Evolutionary conservation across 2,113 vertebrate species (phyloP), one percentile per base, ranked within the genome.

Genomic region (Carassius carassius): DNA sequence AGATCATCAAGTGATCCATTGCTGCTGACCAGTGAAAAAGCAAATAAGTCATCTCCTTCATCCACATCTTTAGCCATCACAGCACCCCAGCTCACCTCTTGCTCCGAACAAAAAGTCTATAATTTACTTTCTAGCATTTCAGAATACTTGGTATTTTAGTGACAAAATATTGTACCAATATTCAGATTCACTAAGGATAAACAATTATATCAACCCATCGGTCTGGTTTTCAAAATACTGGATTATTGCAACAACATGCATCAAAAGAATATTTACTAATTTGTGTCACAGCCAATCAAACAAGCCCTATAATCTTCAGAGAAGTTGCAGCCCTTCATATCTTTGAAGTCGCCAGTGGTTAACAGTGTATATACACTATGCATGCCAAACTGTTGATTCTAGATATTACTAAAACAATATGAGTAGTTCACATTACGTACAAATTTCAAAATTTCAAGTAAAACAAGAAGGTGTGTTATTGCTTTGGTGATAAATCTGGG

Each of bases 1-100:
- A 99, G 92, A 99, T 99, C 89, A 99, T 99, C 91, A 99, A 99
- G 95, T 99, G 97, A 95, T 85, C 84, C 23, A 83, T 8, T 80
- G n/a, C 62, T 89, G 23, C 41, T 29, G 56, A 81, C 49, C 29
- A 21, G 73, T 23, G 79, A 78, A 81, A 81, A 63, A 51, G 44
- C 65, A 78, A 82, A 81, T 21, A 77, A 54, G 8, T 65, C 60
- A 76, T 37, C 25, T 62, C 13, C 67, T 23, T 78, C 81, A 76
- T 72, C 60, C 70, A 84, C 70, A 81, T 67, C 62, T 10, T 63
- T 74, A 41, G 60, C 37, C 47, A 60, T 83, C 62, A 86, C 32
- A 76, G 82, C 58, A 83, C 78, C 74, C 44, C 62, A 75, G 37
- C 81, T 56, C 49, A 74, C 70, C 16, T 49, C 19, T 11, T 5